phyloP scores from a whole-genome alignment of 2,113 vertebrate genomes.

The Aythya baeri region DNA sequence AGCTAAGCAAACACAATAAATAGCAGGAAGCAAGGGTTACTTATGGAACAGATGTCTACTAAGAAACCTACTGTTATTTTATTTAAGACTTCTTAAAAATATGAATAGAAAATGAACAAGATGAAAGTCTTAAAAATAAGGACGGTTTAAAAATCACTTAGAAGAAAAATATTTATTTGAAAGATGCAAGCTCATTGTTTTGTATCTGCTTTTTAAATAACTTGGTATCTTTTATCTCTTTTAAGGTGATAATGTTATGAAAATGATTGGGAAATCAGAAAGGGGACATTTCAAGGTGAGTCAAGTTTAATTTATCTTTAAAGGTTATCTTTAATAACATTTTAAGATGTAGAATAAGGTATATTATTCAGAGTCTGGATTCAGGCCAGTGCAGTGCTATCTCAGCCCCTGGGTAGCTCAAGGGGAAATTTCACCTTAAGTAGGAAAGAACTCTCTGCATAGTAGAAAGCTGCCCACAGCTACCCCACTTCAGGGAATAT shows the following conservation, averaged over 20 bases:
- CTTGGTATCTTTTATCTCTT: not conserved
- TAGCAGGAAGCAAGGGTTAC: conserved; percentile 21
- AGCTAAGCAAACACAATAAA: conserved; percentile 27
- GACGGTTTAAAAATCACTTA: not conserved
- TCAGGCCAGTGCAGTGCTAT: not conserved
- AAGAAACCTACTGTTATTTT: conserved; percentile 4
- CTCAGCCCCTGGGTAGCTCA: not conserved
- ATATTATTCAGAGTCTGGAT: not conserved
- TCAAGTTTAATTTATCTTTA: not conserved
- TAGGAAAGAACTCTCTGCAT: not conserved
- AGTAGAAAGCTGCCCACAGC: not conserved
- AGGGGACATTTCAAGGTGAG: not conserved
- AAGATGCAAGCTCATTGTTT: not conserved
- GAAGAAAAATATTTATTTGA: not conserved
- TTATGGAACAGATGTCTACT: conserved; percentile 5
- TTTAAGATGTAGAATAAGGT: not conserved
- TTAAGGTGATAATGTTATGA: not conserved
- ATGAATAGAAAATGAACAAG: not conserved
- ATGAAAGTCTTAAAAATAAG: not conserved
- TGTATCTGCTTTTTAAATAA: not conserved
- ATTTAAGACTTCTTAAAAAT: not conserved
- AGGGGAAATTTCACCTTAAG: conserved; percentile 14
- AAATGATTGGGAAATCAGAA: not conserved
- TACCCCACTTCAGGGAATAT: not conserved
- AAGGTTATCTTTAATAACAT: not conserved